These are phyloP conservation scores for Ptychodera flava DNA, from an alignment of 35 echinoderm and acorn worm genomes.

Conservation along the genomic window DNA sequence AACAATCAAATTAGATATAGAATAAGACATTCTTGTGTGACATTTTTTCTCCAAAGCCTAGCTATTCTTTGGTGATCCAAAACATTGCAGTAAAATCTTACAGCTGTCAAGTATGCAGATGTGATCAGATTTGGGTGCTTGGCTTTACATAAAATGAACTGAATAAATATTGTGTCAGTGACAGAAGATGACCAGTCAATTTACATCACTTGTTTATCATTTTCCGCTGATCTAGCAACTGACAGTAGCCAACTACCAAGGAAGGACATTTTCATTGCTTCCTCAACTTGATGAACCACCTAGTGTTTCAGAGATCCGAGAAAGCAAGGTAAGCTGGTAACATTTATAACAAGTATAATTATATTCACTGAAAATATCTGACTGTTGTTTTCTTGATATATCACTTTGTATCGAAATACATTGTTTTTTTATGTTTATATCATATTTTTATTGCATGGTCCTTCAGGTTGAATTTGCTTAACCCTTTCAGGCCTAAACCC, in stretches of 20 bases:
- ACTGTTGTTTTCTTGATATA: neutral
- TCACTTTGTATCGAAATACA: neutral
- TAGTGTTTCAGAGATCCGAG: neutral
- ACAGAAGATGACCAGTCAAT: neutral
- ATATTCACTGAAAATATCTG: neutral
- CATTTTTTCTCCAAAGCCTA: too few species aligned
- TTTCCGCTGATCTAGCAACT: constrained; percentile 36
- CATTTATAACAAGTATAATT: neutral
- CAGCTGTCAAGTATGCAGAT: neutral
- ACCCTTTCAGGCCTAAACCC: too few species aligned
- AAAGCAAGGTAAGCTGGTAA: constrained; percentile 20
- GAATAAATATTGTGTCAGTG: neutral
- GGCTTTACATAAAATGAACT: neutral
- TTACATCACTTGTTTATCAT: neutral
- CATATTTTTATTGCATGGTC: neutral
- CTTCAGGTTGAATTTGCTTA: constrained; percentile 2
- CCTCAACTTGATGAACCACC: constrained; percentile 32
- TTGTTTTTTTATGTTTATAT: neutral
- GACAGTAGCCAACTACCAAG: constrained; percentile 54
- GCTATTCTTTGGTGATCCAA: too few species aligned
- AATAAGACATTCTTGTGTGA: too few species aligned
- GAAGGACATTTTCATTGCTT: constrained; percentile 44
- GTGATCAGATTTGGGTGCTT: neutral
- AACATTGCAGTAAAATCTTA: neutral
- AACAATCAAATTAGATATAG: too few species aligned